These are phyloP conservation scores for Ptilodon capucinus DNA, from an alignment of 2,888 invertebrate species.

Conservation along the genomic window DNA sequence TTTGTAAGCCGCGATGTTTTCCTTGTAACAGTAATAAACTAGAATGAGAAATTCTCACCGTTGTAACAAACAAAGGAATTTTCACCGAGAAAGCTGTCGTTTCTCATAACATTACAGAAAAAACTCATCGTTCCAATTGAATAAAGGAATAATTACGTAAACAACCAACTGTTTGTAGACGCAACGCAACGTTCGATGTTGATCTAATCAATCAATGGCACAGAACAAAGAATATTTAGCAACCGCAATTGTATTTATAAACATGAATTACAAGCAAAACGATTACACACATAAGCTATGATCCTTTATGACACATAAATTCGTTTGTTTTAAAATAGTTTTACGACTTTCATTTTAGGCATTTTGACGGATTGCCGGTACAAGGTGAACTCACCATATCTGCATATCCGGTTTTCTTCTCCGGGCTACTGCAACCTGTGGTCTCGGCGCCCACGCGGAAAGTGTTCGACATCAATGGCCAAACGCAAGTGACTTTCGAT, in stretches of 20 bases:
- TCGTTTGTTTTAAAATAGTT: too few relatives aligned
- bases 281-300: background rate
- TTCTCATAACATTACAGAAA: slow-evolving; percentile 42
- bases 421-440: slow-evolving; percentile 90
- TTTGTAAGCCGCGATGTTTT: too few relatives aligned
- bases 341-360: slow-evolving; percentile 76
- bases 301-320: too few relatives aligned
- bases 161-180: slow-evolving; percentile 36
- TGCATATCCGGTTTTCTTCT: slow-evolving; percentile 91
- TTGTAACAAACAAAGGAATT: slow-evolving; percentile 36
- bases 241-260: slow-evolving; percentile 11
- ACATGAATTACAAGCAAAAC: background rate
- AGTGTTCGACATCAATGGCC: slow-evolving; percentile 85
- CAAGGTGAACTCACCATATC: slow-evolving; percentile 93
- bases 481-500: slow-evolving; percentile 88
- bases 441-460: slow-evolving; percentile 88
- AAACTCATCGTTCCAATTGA: slow-evolving; percentile 45
- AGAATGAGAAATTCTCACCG: slow-evolving; percentile 37
- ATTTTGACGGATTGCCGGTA: slow-evolving; percentile 93
- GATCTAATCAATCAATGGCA: background rate
- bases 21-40: slow-evolving; percentile 17
- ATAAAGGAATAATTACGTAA: slow-evolving; percentile 44
- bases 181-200: slow-evolving; percentile 20
- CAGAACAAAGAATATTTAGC: background rate
- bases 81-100: slow-evolving; percentile 45